phyloP scores from a whole-genome alignment of 2,113 vertebrate genomes.

The Rhagologus leucostigma region DNA sequence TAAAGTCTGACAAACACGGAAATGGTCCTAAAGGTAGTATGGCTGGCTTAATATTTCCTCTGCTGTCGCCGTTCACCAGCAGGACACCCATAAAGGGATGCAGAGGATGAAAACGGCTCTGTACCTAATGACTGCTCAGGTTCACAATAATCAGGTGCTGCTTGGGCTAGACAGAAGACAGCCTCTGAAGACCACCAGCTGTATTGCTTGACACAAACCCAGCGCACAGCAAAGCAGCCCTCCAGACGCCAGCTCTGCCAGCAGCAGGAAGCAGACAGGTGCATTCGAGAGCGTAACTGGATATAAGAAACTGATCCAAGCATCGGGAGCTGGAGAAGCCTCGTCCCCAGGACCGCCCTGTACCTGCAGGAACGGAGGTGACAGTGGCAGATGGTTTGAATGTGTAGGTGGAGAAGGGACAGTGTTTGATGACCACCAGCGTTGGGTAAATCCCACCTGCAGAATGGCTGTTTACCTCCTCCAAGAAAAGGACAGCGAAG shows the following conservation, averaged over 20 bases:
- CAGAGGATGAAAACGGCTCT: background rate
- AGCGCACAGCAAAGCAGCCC: background rate
- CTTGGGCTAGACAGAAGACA: background rate
- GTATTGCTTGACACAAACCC: background rate
- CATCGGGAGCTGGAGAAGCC: background rate
- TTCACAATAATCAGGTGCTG: background rate
- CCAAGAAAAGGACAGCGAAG: background rate
- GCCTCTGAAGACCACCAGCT: background rate
- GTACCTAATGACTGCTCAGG: background rate
- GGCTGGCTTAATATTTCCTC: background rate
- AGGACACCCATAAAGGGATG: background rate
- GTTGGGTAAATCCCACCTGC: rapidly evolving
- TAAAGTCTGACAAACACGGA: background rate
- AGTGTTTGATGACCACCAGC: rapidly evolving
- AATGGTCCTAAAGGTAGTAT: background rate
- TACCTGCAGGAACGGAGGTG: rapidly evolving
- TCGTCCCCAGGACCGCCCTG: rapidly evolving
- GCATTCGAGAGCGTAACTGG: background rate
- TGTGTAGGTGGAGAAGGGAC: rapidly evolving
- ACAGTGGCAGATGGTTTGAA: background rate
- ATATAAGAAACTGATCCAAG: background rate
- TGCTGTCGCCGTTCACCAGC: background rate
- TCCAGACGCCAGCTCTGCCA: background rate
- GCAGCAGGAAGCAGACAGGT: background rate
- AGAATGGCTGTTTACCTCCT: background rate